Evolutionary conservation across 2,888 invertebrate genomes (phyloP), one percentile per base, ranked within the genome.

Genomic region (Eristalis pertinax): DNA sequence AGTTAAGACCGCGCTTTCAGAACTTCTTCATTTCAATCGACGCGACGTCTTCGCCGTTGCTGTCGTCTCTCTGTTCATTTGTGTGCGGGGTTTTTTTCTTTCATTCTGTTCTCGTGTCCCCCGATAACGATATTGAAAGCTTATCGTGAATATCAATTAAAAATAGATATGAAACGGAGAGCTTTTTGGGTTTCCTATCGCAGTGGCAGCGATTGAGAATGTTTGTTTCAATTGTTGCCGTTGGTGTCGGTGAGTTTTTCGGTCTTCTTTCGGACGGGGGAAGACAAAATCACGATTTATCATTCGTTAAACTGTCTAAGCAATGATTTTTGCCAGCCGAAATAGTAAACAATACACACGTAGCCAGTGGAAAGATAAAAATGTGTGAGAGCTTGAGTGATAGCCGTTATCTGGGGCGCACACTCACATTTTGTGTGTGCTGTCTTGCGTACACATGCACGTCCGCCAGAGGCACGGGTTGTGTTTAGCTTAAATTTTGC

Each of bases 131-230:
- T 74, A 72, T 77, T 86, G 77, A 72, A 50, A 80, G 81, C 90
- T 91, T 91, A 91, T 91, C 91, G 90, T 65, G 35, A 62, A 62
- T 86, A 82, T 86, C 74, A 70, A 64, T 69, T 41, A 58, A 65
- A 58, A 80, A 78, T 24, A 72, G 75, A 86, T 83, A 86, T 79
- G 67, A 35, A 75, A n/a, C 5, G 0, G 1, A 65, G 50, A 74
- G 74, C 76, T 85, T 74, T n/a, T 77, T n/a, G 62, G 63, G 62
- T 65, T 72, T 76, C 64, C 41, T 84, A 22, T 32, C 22, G 13
- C 11, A 13, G 24, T 62, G 32, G n/a, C 26, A n/a, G 29, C 35
- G 32, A 29, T 32, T 62, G 26, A n/a, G 24, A 50, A 50, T 50
- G n/a, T 50, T 50, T 50, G 19, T 19, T 50, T n/a, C n/a, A n/a